Percentiles rank a stretch among this genome's conserved stretches.
phyloP scores from a whole-genome alignment of 2,888 invertebrate genomes.

The Leucozona laternaria region DNA sequence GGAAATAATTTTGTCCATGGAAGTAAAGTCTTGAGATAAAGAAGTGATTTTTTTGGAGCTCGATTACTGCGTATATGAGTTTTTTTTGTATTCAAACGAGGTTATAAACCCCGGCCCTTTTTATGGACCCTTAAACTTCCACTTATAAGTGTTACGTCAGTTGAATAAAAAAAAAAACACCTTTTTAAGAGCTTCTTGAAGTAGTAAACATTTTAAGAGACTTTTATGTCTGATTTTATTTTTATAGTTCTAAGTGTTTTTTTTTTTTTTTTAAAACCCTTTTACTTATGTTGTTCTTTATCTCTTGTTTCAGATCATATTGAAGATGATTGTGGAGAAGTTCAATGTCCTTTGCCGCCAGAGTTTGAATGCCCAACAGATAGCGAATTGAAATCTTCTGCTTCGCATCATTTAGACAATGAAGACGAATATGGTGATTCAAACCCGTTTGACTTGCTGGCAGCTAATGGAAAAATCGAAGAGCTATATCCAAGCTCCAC shows the following conservation, averaged over 20 bases:
- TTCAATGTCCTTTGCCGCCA: conserved; percentile 75
- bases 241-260: conserved; percentile 16
- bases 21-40: conserved; percentile 5
- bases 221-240: conserved; percentile 3
- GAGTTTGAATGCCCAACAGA: conserved; percentile 77
- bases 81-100: conserved; percentile 2
- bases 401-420: conserved; percentile 23
- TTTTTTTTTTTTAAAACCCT: conserved; percentile 7
- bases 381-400: conserved; percentile 70
- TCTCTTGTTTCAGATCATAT: conserved; percentile 68
- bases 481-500: conserved; percentile 38
- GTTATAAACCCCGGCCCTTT: conserved; percentile 12
- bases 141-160: conserved; percentile 12
- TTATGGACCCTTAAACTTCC: conserved; percentile 16
- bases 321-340: conserved; percentile 77
- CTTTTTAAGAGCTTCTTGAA: not conserved
- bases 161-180: not conserved
- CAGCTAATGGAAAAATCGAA: conserved; percentile 54
- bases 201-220: not conserved
- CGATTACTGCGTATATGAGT: not conserved
- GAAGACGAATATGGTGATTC: conserved; percentile 48
- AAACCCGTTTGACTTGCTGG: conserved; percentile 63
- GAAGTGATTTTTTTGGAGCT: not conserved
- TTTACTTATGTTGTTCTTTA: conserved; percentile 14
- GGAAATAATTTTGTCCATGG: not conserved